Evolutionary conservation across 2,113 vertebrate genomes (phyloP), one percentile per base, ranked within the genome.

Genomic region (Panthera tigris): DNA sequence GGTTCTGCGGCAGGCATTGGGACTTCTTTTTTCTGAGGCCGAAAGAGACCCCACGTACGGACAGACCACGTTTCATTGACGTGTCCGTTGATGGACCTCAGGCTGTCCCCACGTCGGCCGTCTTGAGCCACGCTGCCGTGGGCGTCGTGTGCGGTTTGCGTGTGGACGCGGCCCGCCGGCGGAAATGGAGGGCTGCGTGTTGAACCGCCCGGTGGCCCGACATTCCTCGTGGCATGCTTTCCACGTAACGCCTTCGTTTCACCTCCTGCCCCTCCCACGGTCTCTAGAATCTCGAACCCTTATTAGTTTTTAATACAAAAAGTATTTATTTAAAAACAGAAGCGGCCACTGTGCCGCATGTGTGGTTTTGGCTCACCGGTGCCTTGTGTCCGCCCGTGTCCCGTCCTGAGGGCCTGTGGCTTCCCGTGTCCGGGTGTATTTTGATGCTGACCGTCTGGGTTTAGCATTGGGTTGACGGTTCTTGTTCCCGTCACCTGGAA

Each of bases 221-320:
- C 12, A 0, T 0, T 21, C 71, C 13, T 29, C 19, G 0, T 14
- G 3, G 19, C 1, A 1, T 1, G 6, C 19, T 4, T 33, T 52
- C 69, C 10, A 2, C 36, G 19, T 36, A 27, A 5, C 12, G 66
- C 39, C 23, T 61, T 19, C 11, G 0, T 14, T 4, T 27, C 36
- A 3, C 66, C 66, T 61, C 36, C 36, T 61, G 19, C 39, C 23
- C 87, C 23, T 29, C 27, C 41, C 74, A 78, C 27, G 2, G 16
- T 31, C 41, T 31, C 27, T 29, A 76, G 74, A 31, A 29, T 29
- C 31, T 78, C 41, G 1, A 10, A 29, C 9, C 41, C 15, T 5
- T 31, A 0, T 5, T 48, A 18, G 41, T 78, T 48, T 48, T 78
- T 15, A 78, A 48, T 25, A 45, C 41, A 31, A 31, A 48, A 18